Base-by-base conservation (phyloP, 2,113 vertebrate species). In the Bettongia penicillata region DNA sequence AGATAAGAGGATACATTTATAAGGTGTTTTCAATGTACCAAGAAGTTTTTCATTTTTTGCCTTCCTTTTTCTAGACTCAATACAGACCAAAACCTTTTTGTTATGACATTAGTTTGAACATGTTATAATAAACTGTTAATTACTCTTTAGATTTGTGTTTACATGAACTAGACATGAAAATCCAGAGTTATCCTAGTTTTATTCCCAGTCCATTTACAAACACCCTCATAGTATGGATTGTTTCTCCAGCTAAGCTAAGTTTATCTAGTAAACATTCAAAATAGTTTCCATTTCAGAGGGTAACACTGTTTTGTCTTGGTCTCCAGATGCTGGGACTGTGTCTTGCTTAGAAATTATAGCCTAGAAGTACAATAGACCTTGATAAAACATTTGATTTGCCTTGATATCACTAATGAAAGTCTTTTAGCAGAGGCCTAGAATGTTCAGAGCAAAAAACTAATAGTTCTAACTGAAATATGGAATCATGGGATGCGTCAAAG, bases 371-470 rank as follows among this genome's bases (percentile, higher is more conserved):
- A 84, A 84, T 23, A 77, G 31, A 84, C 23, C 68, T 84, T 43
- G n/a, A 84, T 22, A 43, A 84, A 84, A 43, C n/a, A 89, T 49
- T 43, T 48, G 52, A 24, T 97, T 95, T 95, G 61, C 48, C 77
- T 97, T 93, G 51, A 24, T 51, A 51, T 93, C n/a, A 91, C 51
- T 47, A 90, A 89, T 10, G 47, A 50, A 95, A 95, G 48, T 37
- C n/a, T 43, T 48, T 25, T 6, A 57, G 91, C 91, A 68, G n/a
- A 95, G 94, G 53, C 61, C 28, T 55, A 49, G 51, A 43, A 49
- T 9, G 9, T 51, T 53, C 28, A 61, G 93, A 52, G 23, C 90
- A 28, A 31, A 94, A 3, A 37, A 95, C 31, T 48, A 77, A 90
- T 50, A n/a, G 51, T 49, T 77, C 19, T 1, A 77, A 77, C 14